phyloP scores from a whole-genome alignment of 2,113 vertebrate genomes.

The Oreochromis tanganicae region DNA sequence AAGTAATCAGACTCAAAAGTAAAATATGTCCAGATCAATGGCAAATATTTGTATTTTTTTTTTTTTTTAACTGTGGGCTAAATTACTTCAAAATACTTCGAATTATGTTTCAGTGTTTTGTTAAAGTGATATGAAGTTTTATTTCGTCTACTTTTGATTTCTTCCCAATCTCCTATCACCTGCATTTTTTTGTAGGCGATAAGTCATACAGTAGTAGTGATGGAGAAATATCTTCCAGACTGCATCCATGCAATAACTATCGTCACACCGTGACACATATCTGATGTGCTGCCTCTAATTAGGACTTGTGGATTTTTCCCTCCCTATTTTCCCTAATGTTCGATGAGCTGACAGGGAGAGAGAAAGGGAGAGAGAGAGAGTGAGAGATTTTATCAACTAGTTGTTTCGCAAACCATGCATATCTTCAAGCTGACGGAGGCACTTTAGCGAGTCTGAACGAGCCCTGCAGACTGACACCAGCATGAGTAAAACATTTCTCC shows the following conservation, averaged over 20 bases:
- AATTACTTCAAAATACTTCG: not conserved
- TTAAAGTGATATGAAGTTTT: not conserved
- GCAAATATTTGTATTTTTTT: not conserved
- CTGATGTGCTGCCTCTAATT: not conserved
- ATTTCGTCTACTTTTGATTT: not conserved
- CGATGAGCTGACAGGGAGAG: not conserved
- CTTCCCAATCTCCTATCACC: not conserved
- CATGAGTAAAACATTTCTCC: not conserved
- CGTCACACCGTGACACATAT: not conserved
- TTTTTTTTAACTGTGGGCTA: not conserved
- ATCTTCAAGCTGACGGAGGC: slow-evolving; percentile 5
- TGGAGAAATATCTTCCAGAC: not conserved
- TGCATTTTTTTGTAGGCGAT: not conserved
- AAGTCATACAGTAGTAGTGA: not conserved
- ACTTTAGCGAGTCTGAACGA: slow-evolving; percentile 5
- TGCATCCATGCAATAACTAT: not conserved
- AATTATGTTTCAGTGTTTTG: not conserved
- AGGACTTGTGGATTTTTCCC: not conserved
- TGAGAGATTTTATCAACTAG: not conserved
- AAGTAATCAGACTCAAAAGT: not conserved
- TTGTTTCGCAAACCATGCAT: slow-evolving; percentile 21
- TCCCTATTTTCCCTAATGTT: not conserved
- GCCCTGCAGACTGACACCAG: not conserved
- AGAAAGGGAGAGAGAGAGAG: not conserved
- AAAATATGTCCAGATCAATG: not conserved